These are phyloP conservation scores for Hylomyscus alleni DNA, from an alignment of 2,797 vertebrate species.

Conservation along the genomic window DNA sequence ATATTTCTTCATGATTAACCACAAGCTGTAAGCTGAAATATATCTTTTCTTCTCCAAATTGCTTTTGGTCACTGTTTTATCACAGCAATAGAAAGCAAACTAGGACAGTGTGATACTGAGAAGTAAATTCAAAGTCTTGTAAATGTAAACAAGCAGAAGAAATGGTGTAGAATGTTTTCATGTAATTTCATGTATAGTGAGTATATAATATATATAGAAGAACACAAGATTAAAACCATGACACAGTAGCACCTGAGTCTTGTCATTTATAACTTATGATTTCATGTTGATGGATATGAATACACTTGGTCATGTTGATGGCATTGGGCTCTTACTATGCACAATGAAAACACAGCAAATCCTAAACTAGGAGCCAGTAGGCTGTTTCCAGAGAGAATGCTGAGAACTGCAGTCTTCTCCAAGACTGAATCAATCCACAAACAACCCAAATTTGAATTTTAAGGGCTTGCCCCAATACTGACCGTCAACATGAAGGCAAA, in stretches of 20 bases:
- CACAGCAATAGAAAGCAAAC: background rate
- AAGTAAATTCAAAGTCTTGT: background rate
- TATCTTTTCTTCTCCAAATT: background rate
- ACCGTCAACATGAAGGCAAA: too few relatives aligned
- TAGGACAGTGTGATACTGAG: background rate
- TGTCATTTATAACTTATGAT: background rate
- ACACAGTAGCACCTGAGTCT: background rate
- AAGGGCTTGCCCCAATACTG: rapidly evolving
- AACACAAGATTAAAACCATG: background rate
- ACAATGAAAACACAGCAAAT: background rate
- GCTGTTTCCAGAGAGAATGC: background rate
- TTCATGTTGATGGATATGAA: background rate
- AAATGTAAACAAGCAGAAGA: background rate
- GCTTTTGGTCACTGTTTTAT: background rate
- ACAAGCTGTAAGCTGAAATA: background rate
- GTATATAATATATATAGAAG: background rate
- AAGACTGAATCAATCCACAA: background rate
- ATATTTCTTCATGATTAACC: background rate
- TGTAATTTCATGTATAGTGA: background rate
- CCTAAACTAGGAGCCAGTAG: background rate
- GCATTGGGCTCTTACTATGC: background rate
- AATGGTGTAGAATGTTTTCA: background rate
- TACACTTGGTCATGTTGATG: background rate
- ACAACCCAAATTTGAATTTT: background rate
- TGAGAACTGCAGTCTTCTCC: background rate